Evolutionary conservation across 1,140 invertebrate species (phyloP).

Genomic region (Cydia amplana): DNA sequence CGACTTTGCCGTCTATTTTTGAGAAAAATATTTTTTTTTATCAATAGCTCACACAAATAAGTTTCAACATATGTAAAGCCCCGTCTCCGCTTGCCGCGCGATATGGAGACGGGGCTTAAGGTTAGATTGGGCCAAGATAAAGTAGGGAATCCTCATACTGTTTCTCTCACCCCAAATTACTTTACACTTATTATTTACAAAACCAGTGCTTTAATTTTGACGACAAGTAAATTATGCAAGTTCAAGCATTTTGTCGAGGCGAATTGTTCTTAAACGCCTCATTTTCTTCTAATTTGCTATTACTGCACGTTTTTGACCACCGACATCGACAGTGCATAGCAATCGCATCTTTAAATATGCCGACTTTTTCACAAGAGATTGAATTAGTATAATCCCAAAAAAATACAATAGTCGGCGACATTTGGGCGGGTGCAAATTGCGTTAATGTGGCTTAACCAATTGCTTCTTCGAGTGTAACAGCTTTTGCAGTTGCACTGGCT

Average conservation of each 20-base stretch:
- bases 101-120: no score
- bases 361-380: background rate
- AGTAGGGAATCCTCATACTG: no score
- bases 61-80: no score
- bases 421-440: conserved; percentile 6
- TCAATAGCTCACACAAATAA: no score
- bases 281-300: background rate
- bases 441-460: background rate
- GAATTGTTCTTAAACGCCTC: background rate
- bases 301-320: background rate
- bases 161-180: no score
- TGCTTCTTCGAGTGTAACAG: background rate
- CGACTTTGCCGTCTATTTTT: no score
- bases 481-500: background rate
- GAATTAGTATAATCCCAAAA: conserved; percentile 6
- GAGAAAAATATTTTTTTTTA: no score
- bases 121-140: no score
- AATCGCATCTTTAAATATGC: background rate
- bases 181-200: no score
- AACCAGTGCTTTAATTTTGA: no score
- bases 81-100: no score
- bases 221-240: background rate
- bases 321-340: background rate
- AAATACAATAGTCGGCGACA: background rate
- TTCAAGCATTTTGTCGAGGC: background rate